A percentile compares a stretch with the other conserved stretches of the same genome.
These are phyloP conservation scores for Fregata magnificens DNA, from an alignment of 2,113 vertebrate species.

Conservation along the genomic window DNA sequence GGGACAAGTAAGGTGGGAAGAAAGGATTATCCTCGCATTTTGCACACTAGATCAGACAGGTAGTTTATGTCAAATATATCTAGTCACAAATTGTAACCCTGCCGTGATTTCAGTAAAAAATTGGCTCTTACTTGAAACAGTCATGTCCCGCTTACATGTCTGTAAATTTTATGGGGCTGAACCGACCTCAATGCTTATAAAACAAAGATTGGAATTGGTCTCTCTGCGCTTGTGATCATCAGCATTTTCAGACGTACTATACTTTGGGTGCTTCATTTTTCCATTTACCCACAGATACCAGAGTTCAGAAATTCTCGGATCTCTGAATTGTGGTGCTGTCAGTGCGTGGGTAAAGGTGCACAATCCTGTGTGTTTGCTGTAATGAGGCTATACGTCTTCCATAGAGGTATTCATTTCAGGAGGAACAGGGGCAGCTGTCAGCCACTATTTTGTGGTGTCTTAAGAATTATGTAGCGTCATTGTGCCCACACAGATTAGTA, in stretches of 20 bases:
- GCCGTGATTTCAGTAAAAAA: background rate
- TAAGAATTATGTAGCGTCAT: background rate
- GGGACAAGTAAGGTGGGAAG: background rate
- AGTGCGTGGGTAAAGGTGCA: background rate
- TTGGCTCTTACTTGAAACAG: background rate
- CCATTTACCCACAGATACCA: background rate
- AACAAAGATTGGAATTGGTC: background rate
- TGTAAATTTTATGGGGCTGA: background rate
- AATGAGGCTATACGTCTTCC: background rate
- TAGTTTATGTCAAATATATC: background rate
- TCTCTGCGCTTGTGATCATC: background rate
- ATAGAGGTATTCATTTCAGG: background rate
- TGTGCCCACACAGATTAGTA: constrained; percentile 13
- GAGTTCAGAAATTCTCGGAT: background rate
- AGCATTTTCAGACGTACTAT: background rate
- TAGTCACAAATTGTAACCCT: background rate
- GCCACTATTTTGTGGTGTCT: background rate
- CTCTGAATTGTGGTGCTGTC: background rate
- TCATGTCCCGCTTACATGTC: background rate
- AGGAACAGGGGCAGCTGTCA: constrained; percentile 4
- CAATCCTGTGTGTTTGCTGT: background rate
- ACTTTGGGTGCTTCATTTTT: background rate
- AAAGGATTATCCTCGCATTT: background rate
- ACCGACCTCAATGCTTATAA: background rate
- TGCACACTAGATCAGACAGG: background rate